Evolutionary conservation across 1,140 invertebrate species (phyloP).

Genomic region (Microplitis mediator): DNA sequence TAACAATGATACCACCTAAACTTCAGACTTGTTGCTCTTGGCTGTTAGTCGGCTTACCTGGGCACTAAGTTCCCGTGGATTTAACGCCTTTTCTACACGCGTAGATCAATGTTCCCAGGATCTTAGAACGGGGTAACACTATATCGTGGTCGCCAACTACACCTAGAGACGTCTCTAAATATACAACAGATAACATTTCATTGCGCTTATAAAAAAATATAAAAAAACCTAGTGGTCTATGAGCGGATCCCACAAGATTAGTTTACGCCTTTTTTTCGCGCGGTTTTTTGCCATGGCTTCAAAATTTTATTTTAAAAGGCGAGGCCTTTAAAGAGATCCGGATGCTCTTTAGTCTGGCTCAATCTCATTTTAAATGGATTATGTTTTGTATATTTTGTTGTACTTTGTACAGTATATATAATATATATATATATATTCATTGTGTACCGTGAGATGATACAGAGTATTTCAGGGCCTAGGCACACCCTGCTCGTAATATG

Average conservation of each 20-base stretch:
- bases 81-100: background rate
- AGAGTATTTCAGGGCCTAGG: conserved; percentile 29
- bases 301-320: no score
- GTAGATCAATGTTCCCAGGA: conserved; percentile 7
- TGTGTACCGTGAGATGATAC: conserved; percentile 3
- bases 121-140: background rate
- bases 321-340: no score
- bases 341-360: no score
- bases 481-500: conserved; percentile 45
- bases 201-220: background rate
- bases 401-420: no score
- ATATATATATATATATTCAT: background rate
- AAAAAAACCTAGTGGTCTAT: background rate
- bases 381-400: no score
- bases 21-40: no score
- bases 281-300: background rate
- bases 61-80: no score
- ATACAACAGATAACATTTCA: conserved; percentile 1
- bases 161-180: background rate
- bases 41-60: background rate
- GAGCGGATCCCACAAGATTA: no score
- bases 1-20: conserved; percentile 11
- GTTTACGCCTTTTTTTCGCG: no score
- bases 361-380: no score
- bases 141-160: background rate